Conservation (phyloP, 1,140 invertebrate species). For the Aphelenchoides besseyi region DNA sequence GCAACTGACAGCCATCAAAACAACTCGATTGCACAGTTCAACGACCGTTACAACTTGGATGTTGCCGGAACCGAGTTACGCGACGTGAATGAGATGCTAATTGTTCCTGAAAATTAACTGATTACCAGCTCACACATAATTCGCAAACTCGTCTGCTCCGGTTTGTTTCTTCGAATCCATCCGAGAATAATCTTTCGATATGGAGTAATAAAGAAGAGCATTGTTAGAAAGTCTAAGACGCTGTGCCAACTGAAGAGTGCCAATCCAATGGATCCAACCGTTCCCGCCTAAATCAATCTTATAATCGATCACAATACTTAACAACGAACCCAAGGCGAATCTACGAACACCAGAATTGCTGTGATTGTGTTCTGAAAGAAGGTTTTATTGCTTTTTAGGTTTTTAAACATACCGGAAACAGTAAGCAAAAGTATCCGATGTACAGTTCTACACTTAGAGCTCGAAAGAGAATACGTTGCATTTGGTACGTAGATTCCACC, state of each 20-base stretch:
- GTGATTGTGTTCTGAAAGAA: not conserved
- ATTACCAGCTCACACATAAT: not conserved
- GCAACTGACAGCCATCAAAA: no score
- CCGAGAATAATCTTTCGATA: not conserved
- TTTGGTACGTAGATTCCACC: not conserved
- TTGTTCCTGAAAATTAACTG: not conserved
- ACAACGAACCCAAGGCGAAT: not conserved
- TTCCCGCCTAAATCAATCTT: no score
- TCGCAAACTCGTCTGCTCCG: not conserved
- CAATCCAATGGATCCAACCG: not conserved
- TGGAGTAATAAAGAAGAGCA: not conserved
- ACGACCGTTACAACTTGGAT: no score
- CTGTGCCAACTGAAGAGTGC: not conserved
- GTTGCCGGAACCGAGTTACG: not conserved
- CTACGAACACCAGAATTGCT: not conserved
- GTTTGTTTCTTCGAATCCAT: not conserved
- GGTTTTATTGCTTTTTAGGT: no score
- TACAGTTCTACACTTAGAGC: not conserved
- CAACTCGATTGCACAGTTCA: no score
- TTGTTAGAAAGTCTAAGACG: not conserved
- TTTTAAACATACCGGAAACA: no score
- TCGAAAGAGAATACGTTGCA: not conserved
- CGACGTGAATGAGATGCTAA: not conserved
- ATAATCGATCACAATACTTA: no score
- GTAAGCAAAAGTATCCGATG: not conserved